Evolutionary conservation across 2,797 vertebrate species (phyloP), one percentile per base, ranked within the genome.

Genomic region (Rhabdophis nuchalis): DNA sequence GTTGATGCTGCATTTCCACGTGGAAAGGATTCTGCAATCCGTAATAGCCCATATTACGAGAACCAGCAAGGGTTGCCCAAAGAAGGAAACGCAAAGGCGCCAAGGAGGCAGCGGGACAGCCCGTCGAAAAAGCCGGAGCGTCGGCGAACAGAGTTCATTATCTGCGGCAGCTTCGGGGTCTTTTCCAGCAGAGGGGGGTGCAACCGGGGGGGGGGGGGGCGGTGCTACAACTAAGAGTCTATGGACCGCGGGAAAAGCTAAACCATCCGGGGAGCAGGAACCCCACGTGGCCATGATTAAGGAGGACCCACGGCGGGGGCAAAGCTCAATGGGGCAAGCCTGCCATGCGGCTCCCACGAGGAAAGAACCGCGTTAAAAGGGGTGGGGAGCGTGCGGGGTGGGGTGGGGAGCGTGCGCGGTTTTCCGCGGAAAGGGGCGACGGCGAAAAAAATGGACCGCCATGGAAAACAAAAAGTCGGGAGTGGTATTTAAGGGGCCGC

Each of bases 261-360:
- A 25, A 16, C 50, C 46, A 53, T 7, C 25, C 50, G 85, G 14
- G 20, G 50, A 50, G 41, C 27, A 50, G 11, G 27, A 85, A 41
- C 61, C 60, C 27, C 60, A n/a, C 27, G 60, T 4, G 27, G 60
- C 27, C 27, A 11, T 13, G 27, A 25, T 27, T 27, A 60, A 29
- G 10, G 32, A 16, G 14, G 46, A 36, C 27, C 60, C 60, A 4
- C 11, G 9, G 23, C 14, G 36, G 7, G 7, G 27, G 54, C 89
- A 89, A 89, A 53, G 25, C n/a, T 61, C 50, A 12, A 16, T 23
- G 50, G 85, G 77, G 87, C 72, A 50, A 61, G 92, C 61, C 61
- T 90, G 85, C 92, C 92, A 92, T 90, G 92, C 89, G 89, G 89
- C 82, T 32, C 56, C 92, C 89, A 92, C 36, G 92, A 86, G 88